Evolutionary conservation across 1,140 invertebrate species (phyloP).

Genomic region (Drosophila grimshawi): DNA sequence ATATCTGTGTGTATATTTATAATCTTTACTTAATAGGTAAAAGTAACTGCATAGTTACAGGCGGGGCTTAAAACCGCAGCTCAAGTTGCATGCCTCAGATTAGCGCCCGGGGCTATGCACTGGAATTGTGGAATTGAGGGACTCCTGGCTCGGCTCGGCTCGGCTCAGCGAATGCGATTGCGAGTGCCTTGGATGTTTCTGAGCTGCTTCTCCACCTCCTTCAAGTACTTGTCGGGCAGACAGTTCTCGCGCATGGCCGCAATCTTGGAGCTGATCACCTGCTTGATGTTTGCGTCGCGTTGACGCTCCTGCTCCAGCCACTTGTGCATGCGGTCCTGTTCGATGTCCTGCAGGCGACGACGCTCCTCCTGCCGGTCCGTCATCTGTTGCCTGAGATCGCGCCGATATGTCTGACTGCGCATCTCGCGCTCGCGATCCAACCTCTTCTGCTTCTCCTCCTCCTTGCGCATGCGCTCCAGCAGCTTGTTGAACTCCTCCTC

Average conservation of each 20-base stretch:
- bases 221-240: slow-evolving; percentile 83
- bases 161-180: slow-evolving; percentile 57
- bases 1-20: too few species aligned
- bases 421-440: slow-evolving; percentile 72
- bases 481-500: slow-evolving; percentile 87
- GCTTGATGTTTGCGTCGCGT: slow-evolving; percentile 86
- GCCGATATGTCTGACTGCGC: slow-evolving; percentile 63
- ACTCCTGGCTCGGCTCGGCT: too few species aligned
- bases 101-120: slow-evolving; percentile 48
- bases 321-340: slow-evolving; percentile 86
- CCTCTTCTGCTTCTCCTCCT: slow-evolving; percentile 84
- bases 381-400: slow-evolving; percentile 85
- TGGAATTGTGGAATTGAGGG: neutral
- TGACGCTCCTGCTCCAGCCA: slow-evolving; percentile 86
- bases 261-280: slow-evolving; percentile 87
- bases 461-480: slow-evolving; percentile 84
- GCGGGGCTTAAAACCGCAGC: neutral
- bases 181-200: slow-evolving; percentile 63
- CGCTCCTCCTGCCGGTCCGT: slow-evolving; percentile 87
- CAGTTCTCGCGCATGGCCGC: slow-evolving; percentile 85
- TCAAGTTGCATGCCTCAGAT: neutral
- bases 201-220: slow-evolving; percentile 84
- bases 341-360: slow-evolving; percentile 82
- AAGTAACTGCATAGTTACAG: slow-evolving; percentile 46
- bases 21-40: neutral